A percentile compares a stretch with the other conserved stretches of the same genome.
Evolutionary conservation across 92 coral and sea anemone genomes (phyloP).

Genomic region (Porites lobata): DNA sequence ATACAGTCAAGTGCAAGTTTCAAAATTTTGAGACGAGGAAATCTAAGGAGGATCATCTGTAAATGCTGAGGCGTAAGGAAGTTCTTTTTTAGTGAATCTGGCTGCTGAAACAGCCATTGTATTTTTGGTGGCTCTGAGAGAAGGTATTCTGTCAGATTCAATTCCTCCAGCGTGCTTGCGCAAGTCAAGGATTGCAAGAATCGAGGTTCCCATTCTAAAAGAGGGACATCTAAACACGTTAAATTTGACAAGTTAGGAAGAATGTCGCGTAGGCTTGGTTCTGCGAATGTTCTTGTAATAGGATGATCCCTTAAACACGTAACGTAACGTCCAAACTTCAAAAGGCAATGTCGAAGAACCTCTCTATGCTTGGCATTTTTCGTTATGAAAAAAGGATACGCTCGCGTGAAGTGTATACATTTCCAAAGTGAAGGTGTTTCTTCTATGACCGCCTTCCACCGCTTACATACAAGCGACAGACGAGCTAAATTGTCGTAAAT

Average conservation of each 20-base stretch:
- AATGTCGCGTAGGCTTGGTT: constrained; percentile 3
- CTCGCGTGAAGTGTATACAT: constrained; percentile 37
- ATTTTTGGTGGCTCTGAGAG: constrained; percentile 26
- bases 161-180: constrained; percentile 40
- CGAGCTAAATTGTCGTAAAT: constrained; percentile 28
- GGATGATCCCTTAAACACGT: constrained; percentile 45
- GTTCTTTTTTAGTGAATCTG: constrained; percentile 12
- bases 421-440: constrained; percentile 52
- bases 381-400: constrained; percentile 7
- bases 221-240: constrained; percentile 46
- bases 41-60: constrained; percentile 24
- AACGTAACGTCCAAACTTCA: constrained; percentile 33
- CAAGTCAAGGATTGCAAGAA: constrained; percentile 30
- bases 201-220: constrained; percentile 32
- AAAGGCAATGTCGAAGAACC: constrained; percentile 33
- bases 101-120: constrained; percentile 32
- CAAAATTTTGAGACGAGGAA: constrained; percentile 47
- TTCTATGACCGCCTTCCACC: constrained; percentile 41
- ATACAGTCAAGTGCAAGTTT: constrained; percentile 43
- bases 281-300: constrained; percentile 46
- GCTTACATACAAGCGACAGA: constrained; percentile 33
- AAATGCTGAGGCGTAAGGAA: constrained; percentile 42
- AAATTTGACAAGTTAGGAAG: constrained; percentile 14
- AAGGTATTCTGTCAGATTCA: constrained; percentile 35
- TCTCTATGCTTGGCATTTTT: constrained; percentile 18